Evolutionary conservation across 1,140 invertebrate species (phyloP), one percentile per base, ranked within the genome.

Genomic region (Diabrotica virgifera): DNA sequence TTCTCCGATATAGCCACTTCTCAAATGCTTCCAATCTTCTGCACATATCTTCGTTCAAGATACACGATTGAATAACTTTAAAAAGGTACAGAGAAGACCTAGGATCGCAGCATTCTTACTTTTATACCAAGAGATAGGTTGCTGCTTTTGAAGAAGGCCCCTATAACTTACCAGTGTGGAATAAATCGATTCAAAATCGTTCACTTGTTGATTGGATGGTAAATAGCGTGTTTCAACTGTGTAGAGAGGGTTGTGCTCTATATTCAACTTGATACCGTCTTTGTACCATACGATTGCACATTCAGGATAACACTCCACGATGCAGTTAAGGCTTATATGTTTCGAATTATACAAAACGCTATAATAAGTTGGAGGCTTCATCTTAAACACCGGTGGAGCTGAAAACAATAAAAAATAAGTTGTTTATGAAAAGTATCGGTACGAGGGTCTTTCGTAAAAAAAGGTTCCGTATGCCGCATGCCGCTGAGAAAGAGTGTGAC

Each of bases 351-450:
- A 77, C 87, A 89, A 8, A 90, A 82, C 14, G 85, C 90, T n/a
- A 91, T 93, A 66, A 85, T 87, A 80, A 91, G 88, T 89, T n/a
- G 85, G 86, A 62, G 94, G 85, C 50, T 90, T 87, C 69, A 89
- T 88, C 65, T 95, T 95, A 78, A 95, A 94, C 56, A 89, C 86
- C 13, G 93, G 94, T 9, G 91, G 89, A 51, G 92, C 93, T 90
- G 81, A 67, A 82, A 83, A 60, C 63, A 64, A 51, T 56, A 52
- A 38, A 54, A 52, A 61, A 13, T 14, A 54, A 37, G 5, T 52
- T 46, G 13, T 50, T 9, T 1, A 51, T 51, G 1, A 51, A 51
- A 51, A 51, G 12, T 12, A 10, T n/a, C n/a, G n/a, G n/a, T n/a
- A n/a, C n/a, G n/a, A n/a, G n/a, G n/a, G n/a, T n/a, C n/a, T n/a